These are phyloP conservation scores for Harpalus rubripes DNA, from an alignment of 2,888 invertebrate genomes.

Conservation along the genomic window DNA sequence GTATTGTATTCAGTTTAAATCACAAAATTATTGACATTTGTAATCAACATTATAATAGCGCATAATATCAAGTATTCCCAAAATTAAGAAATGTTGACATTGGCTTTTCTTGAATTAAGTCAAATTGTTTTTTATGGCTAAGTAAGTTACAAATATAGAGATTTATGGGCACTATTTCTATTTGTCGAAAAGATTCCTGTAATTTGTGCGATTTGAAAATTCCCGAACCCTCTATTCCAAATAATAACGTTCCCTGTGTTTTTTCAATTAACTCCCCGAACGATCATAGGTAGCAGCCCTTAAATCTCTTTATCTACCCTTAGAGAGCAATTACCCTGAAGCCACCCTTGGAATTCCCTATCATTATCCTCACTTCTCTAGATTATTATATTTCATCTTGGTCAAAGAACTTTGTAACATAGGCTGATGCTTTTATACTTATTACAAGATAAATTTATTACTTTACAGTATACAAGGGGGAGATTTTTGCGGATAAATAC, in stretches of 20 bases:
- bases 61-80: no score
- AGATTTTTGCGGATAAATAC: background rate
- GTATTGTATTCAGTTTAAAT: no score
- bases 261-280: background rate
- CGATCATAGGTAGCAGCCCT: background rate
- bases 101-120: no score
- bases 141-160: no score
- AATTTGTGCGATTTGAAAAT: no score
- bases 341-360: background rate
- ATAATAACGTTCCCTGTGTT: background rate
- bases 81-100: no score
- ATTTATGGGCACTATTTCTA: no score
- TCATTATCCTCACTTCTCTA: background rate
- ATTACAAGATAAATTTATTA: background rate
- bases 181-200: no score
- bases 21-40: no score
- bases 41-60: no score
- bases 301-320: slow-evolving; percentile 2
- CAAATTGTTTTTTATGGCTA: no score
- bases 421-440: background rate
- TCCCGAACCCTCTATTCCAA: no score
- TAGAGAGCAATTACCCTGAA: background rate
- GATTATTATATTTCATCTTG: background rate
- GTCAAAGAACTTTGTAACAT: background rate
- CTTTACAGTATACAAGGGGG: background rate